Evolutionary conservation across 1,140 invertebrate genomes (phyloP), one percentile per base, ranked within the genome.

Genomic region (Xylocopa sonorina): DNA sequence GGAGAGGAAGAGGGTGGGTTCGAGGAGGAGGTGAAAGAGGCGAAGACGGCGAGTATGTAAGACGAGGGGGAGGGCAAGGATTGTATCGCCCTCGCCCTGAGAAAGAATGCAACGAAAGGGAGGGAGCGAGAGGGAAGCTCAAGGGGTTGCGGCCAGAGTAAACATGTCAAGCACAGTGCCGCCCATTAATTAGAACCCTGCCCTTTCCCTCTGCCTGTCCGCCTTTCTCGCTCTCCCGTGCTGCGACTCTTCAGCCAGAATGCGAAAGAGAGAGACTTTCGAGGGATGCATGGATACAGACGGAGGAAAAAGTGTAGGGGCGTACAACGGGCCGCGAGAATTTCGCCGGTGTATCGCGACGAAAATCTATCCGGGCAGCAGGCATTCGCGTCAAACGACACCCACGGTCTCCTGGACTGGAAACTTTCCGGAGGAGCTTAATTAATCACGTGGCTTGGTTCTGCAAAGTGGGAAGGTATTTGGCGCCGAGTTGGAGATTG

Each of bases 121-220:
- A n/a, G n/a, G n/a, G n/a, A 81, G 77, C 83, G 78, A 83, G 78
- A 57, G 78, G 66, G 43, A 78, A 69, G 48, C 64, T 85, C 76
- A 84, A 89, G 88, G 88, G 88, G 86, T 89, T 88, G 86, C 78
- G 80, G 84, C 83, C 83, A 89, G 82, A 84, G 88, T 87, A 90
- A 90, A 90, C 89, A 90, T 90, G 89, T 90, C 89, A 90, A 88
- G 87, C 81, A 78, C 89, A 90, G 88, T 84, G 74, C 83, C 85
- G 75, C 86, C 84, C 88, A 89, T 89, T 90, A 90, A 90, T 90
- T 90, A 89, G 87, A 87, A 85, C 83, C 85, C 81, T 85, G 82
- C 77, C 75, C 81, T 60, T 46, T 55, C 57, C 55, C 48, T 66
- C 43, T 46, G 50, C 48, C 53, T 64, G 41, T 64, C 58, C 53